Base-by-base conservation (phyloP, 1,140 invertebrate genomes). In the Heliconius hermathena region DNA sequence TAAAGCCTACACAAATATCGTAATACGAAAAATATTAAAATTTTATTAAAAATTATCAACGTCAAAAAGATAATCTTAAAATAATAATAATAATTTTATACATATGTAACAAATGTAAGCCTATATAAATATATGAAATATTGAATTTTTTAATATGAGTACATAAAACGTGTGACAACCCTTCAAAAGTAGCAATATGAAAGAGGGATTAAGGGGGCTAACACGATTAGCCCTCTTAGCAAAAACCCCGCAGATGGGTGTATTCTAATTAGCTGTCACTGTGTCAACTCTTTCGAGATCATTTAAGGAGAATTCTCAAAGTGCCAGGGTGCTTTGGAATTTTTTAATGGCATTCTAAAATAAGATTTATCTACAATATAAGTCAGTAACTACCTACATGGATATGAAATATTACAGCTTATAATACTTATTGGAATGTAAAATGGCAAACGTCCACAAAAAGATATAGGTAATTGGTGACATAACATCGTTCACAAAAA, bases 261-360 rank as follows among this genome's bases (percentile, higher is more conserved):
- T 92, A 87, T 90, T 91, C 91, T 92, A 93, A 94, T 94, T 94
- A 93, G 90, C 92, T 93, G 92, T 93, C 92, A 91, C 81, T 89
- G 90, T 93, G 89, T 92, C 90, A 91, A 93, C 90, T 91, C 89
- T 90, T 86, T 84, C 81, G 78, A 82, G 83, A 88, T 88, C 85
- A 85, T 89, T 80, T 78, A 74, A 79, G 71, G 78, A 71, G 74
- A 71, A 72, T 79, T 81, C 71, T 73, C 71, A 49, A 81, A 79
- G 72, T 38, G 41, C 26, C 73, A 71, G 29, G 9, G 33, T 66
- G 20, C 66, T 72, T 46, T 20, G 60, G 60, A 71, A 49, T 71
- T 36, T 57, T 75, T 81, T 80, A 76, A 76, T 80, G 74, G 60
- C 22, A 49, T 52, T 73, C 71, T 73, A 81, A 57, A 81, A 76